Percentiles rank a stretch among this genome's conserved stretches.
Conservation (phyloP, 2,113 vertebrate genomes). For the Taurulus bubalis region DNA sequence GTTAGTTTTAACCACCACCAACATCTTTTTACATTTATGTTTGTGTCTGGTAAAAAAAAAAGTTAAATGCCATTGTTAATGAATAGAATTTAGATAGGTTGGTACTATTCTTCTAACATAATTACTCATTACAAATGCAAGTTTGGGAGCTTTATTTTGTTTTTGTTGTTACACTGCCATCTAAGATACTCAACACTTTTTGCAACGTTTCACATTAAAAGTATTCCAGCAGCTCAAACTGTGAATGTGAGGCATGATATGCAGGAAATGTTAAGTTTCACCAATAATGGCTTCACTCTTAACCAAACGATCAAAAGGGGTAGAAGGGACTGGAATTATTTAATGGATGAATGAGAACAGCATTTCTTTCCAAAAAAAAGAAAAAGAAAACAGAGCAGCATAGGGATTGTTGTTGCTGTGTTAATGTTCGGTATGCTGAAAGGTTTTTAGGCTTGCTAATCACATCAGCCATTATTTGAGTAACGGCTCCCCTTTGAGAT, state of each 20-base stretch:
- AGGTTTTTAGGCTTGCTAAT: constrained; percentile 6
- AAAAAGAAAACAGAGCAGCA: no score
- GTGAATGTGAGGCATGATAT: background rate
- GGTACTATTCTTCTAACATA: background rate
- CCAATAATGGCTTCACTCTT: background rate
- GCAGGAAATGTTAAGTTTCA: background rate
- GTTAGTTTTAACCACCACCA: background rate
- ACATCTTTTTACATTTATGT: background rate
- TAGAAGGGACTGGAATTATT: background rate
- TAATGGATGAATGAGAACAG: background rate
- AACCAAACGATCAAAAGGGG: background rate
- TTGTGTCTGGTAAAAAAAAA: background rate
- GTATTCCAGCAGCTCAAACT: background rate
- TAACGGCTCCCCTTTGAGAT: background rate
- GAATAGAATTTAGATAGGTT: background rate
- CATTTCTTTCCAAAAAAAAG: background rate
- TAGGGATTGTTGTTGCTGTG: background rate
- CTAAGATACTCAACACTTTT: background rate
- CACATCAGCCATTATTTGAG: background rate
- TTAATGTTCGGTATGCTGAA: background rate
- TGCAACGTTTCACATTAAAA: constrained; percentile 2
- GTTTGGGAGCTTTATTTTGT: background rate
- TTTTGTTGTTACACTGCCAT: background rate
- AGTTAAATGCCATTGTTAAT: background rate
- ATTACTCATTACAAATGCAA: background rate